These are phyloP conservation scores for Drosophila burlai DNA, from an alignment of 1,140 invertebrate species.

Conservation along the genomic window DNA sequence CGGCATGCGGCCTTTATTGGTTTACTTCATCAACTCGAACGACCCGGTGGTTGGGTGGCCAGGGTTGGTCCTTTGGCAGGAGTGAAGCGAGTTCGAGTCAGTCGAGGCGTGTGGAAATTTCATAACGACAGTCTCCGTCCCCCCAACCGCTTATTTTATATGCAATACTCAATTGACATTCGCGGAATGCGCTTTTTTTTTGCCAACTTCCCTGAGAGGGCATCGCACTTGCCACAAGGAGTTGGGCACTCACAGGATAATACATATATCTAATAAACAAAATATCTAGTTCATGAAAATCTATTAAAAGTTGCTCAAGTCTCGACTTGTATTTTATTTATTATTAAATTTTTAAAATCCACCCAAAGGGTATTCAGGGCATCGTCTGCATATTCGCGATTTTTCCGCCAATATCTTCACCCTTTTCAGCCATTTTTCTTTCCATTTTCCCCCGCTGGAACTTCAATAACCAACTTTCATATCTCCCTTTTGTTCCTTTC, in stretches of 20 bases:
- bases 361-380: constrained; percentile 4
- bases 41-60: constrained; percentile 19
- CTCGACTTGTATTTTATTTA: background rate
- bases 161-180: constrained; percentile 82
- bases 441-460: constrained; percentile 29
- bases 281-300: background rate
- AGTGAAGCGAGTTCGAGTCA: constrained; percentile 9
- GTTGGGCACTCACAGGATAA: background rate
- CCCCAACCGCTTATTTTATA: constrained; percentile 32
- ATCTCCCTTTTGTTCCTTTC: constrained; percentile 28
- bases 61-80: background rate
- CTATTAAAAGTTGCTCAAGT: background rate
- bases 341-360: background rate
- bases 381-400: background rate
- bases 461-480: constrained; percentile 69
- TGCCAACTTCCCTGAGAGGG: constrained; percentile 1
- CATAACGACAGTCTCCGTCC: constrained; percentile 61
- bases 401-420: background rate
- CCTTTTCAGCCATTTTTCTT: background rate
- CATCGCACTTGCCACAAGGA: background rate
- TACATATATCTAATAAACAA: background rate
- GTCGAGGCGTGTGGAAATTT: constrained; percentile 71
- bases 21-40: constrained; percentile 81
- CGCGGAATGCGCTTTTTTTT: constrained; percentile 54
- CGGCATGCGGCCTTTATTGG: constrained; percentile 76